phyloP scores from a whole-genome alignment of 2,888 invertebrate genomes.

The Girardia tigrina region DNA sequence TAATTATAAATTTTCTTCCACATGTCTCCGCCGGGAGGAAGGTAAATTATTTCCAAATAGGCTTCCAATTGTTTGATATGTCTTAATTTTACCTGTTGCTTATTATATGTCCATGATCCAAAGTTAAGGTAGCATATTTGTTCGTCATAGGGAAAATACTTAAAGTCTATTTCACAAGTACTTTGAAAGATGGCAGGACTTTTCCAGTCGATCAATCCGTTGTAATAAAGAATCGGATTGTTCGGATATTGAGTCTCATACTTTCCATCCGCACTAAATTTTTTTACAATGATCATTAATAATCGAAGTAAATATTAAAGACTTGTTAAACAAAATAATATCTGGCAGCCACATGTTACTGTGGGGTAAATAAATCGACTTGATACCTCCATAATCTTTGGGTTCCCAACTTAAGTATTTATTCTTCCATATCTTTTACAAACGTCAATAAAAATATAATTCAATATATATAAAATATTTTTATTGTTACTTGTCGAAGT shows the following conservation, averaged over 20 bases:
- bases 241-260: conserved; percentile 3
- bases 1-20: neutral
- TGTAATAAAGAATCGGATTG: conserved; percentile 9
- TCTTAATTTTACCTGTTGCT: neutral
- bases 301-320: neutral
- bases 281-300: no score
- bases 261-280: neutral
- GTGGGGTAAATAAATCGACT: neutral
- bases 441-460: neutral
- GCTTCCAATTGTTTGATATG: conserved; percentile 23
- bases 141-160: conserved; percentile 15
- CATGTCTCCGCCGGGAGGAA: neutral
- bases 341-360: conserved; percentile 27
- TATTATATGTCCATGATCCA: conserved; percentile 6
- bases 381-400: neutral
- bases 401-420: conserved; percentile 24
- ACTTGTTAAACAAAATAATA: conserved; percentile 21
- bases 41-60: neutral
- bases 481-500: neutral
- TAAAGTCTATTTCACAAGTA: neutral
- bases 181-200: conserved; percentile 12
- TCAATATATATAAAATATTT: neutral
- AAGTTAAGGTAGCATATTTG: neutral
- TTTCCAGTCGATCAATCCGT: neutral
- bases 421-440: conserved; percentile 6